Base-by-base conservation (phyloP, 2,797 vertebrate genomes). In the Hipposideros larvatus region DNA sequence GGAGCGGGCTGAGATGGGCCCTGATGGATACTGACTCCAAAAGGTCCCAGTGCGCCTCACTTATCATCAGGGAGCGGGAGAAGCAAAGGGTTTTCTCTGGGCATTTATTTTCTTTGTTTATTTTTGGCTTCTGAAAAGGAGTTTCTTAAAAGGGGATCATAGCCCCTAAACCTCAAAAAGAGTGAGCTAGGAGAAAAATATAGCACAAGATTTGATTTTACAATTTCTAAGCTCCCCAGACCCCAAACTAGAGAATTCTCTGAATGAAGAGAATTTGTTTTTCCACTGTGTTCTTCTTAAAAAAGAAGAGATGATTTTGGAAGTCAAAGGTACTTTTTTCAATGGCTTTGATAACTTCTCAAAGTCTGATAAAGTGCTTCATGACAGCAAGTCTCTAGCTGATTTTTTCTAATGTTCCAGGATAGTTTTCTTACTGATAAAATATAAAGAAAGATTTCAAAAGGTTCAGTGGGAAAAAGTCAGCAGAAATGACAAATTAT, bases 51-150 rank as follows among this genome's bases (percentile, higher is more conserved):
- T 98, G 98, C 97, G 92, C 97, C 98, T 98, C 98, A 98, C 95
- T 98, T 98, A 98, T 34, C 98, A 98, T 97, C 98, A 1, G 97
- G 98, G 98, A 98, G 97, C 98, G 98, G 96, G 93, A 98, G 98
- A 98, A 98, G 98, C 98, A 97, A 98, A 98, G 96, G 95, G 98
- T 96, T 98, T 98, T 98, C 98, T 99, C 98, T 99, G 98, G 98
- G 97, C 96, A 98, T 97, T 37, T 92, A 98, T 97, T 98, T 98
- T 98, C 83, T 57, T 95, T 97, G 92, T 93, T 94, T 92, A 55
- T 65, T 90, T 98, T 98, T 98, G 98, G 97, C 95, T 98, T 98
- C 98, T 98, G 98, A 98, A 98, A 98, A 98, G 98, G 98, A 98
- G 98, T 98, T 98, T 98, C 98, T 98, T 93, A 98, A 98, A 97